Base-by-base conservation (phyloP, 2,888 invertebrate genomes). In the Ferdinandea cuprea region DNA sequence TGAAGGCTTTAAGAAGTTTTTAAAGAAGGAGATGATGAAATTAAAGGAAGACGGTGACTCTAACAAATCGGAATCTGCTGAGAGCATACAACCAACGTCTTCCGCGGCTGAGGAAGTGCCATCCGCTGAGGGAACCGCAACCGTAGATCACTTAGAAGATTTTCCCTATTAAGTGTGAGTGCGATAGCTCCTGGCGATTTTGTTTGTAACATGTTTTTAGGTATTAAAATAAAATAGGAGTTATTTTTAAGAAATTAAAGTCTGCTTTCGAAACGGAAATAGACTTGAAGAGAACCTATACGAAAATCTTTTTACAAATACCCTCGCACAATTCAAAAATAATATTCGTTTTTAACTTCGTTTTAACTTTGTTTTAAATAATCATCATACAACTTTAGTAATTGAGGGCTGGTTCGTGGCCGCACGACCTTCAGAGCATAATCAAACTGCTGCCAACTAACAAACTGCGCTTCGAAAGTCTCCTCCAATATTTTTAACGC, bases 401-500 rank as follows among this genome's bases (percentile, higher is more conserved):
- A 91, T 35, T 93, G 93, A 6, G 92, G 86, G 1, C 95, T 94
- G 2, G 96, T 98, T 87, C 97, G 92, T 0, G 98, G 97, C 42
- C 92, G 93, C 0, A 97, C 94, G 65, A 93, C 91, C 52, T 92
- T 90, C 3, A 98, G 90, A 0, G 97, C 96, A 86, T 92, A 90
- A 72, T 93, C 92, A 90, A 98, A 98, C 91, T 98, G 95, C 40
- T 91, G 90, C 91, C 92, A 92, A 2, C 91, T 91, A 0, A 98
- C 94, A 69, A 89, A 88, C 9, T 91, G 87, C 28, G 94, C 93
- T 6, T 94, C 91, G 1, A 97, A 91, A 89, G 94, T 93, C 86
- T 95, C 95, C 88, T 97, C 95, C 52, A 98, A 90, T 0, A 98
- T 96, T 88, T 93, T 93, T 89, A 98, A 92, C 0, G 96, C 98